Evolutionary conservation across 2,888 invertebrate genomes (phyloP).

Genomic region (Pristionchus fissidentatus): DNA sequence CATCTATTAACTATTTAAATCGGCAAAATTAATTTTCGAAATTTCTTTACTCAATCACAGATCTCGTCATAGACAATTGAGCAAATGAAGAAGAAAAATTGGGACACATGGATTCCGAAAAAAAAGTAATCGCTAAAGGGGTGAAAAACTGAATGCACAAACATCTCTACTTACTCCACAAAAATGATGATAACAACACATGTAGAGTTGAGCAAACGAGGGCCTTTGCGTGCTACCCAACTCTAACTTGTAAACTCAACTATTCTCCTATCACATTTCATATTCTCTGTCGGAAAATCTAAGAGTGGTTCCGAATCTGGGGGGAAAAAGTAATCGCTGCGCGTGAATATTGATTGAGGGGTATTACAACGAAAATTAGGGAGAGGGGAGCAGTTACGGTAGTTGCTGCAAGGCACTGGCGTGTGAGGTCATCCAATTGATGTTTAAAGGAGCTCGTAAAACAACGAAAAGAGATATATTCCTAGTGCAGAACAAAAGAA

Average conservation of each 20-base stretch:
- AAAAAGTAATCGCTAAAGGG: neutral
- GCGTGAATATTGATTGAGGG: constrained; percentile 16
- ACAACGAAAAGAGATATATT: constrained; percentile 4
- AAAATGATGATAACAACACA: neutral
- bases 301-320: neutral
- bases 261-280: neutral
- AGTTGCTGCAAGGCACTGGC: too few relatives aligned
- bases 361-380: too few relatives aligned
- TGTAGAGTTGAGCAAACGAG: neutral
- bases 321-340: neutral
- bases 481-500: neutral
- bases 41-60: constrained; percentile 31
- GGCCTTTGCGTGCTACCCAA: neutral
- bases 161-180: neutral
- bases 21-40: neutral
- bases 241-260: neutral
- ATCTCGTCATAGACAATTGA: neutral
- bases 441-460: constrained; percentile 13
- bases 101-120: neutral
- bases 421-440: constrained; percentile 24
- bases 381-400: too few relatives aligned
- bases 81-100: neutral
- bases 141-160: neutral
- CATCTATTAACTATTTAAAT: too few relatives aligned
- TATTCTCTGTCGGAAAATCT: constrained; percentile 17